Evolutionary conservation across 2,888 invertebrate species (phyloP).

Genomic region (Plagodis dolabraria): DNA sequence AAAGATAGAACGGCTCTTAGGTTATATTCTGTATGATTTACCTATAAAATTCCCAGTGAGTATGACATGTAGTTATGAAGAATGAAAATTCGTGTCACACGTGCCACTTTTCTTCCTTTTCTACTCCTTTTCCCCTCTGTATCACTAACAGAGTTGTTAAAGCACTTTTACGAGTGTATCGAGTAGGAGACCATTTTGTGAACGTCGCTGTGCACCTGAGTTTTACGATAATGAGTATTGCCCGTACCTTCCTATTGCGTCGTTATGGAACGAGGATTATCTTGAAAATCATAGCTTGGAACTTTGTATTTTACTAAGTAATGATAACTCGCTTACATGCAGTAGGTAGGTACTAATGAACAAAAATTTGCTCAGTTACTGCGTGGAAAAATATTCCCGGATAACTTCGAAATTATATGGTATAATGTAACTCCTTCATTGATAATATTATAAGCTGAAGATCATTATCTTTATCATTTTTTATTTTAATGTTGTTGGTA

Average conservation of each 20-base stretch:
- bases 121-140: not conserved
- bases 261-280: not conserved
- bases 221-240: constrained; percentile 50
- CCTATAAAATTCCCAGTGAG: no score
- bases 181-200: constrained; percentile 8
- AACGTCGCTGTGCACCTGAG: constrained; percentile 43
- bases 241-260: constrained; percentile 5
- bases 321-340: not conserved
- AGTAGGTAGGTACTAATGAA: no score
- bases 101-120: not conserved
- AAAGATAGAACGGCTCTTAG: no score
- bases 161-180: constrained; percentile 37
- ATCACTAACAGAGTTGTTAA: constrained; percentile 24
- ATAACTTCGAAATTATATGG: no score
- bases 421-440: no score
- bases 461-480: no score
- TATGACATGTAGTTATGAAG: no score
- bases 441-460: no score
- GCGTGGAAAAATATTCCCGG: no score
- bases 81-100: not conserved
- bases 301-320: not conserved
- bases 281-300: not conserved
- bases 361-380: no score
- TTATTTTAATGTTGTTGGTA: no score
- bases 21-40: no score